A percentile compares a stretch with the other conserved stretches of the same genome.
These are phyloP conservation scores for Apis dorsata DNA, from an alignment of 1,140 invertebrate species.

Conservation along the genomic window DNA sequence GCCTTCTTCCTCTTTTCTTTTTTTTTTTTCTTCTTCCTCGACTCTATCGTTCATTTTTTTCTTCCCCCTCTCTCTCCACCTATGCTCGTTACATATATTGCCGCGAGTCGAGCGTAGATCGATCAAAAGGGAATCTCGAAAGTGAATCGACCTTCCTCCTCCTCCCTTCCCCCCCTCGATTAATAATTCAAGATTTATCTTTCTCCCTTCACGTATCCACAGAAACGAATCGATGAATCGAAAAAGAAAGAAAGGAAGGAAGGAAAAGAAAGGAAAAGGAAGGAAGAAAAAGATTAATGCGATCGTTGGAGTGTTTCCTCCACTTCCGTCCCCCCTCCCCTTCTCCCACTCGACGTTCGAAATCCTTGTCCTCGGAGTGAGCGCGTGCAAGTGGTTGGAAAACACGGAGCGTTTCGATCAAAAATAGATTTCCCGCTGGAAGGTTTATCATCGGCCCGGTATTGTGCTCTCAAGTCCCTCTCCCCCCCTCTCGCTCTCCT, in stretches of 20 bases:
- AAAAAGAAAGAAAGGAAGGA: no score
- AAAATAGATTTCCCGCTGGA: constrained; percentile 35
- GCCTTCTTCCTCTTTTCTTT: no score
- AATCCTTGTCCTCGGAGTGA: constrained; percentile 19
- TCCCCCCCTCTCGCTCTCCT: background rate
- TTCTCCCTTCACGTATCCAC: background rate
- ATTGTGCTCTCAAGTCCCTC: background rate
- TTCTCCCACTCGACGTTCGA: background rate
- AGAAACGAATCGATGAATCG: no score
- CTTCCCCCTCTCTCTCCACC: no score
- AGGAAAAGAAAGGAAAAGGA: background rate
- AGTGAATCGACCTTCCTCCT: no score
- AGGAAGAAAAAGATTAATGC: constrained; percentile 5
- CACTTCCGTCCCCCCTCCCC: background rate
- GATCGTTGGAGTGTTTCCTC: constrained; percentile 16
- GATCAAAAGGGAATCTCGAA: background rate
- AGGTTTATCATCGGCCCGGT: constrained; percentile 43
- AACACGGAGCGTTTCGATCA: constrained; percentile 30
- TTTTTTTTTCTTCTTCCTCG: no score
- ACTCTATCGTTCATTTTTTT: no score
- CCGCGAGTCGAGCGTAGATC: background rate
- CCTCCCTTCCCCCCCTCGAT: background rate
- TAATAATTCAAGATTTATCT: background rate
- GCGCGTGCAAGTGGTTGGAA: constrained; percentile 24
- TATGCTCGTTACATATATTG: background rate